Evolutionary conservation across 2,113 vertebrate genomes (phyloP).

Genomic region (Cebidichthys violaceus): DNA sequence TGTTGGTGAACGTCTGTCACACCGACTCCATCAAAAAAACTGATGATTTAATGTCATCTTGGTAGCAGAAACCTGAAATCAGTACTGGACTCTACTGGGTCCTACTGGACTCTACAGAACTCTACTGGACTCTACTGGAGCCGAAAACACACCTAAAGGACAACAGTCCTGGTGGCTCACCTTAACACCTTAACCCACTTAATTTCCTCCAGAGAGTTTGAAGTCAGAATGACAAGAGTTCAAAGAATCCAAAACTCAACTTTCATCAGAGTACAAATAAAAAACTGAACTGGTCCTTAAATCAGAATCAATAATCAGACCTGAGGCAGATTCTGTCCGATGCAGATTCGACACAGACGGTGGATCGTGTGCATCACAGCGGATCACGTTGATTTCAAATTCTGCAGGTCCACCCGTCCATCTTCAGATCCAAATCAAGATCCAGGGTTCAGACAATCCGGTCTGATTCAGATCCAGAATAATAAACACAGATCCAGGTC

Average conservation of each 20-base stretch:
- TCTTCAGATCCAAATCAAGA: neutral
- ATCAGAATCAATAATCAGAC: conserved; percentile 69
- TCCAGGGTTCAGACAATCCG: neutral
- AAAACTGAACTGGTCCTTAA: neutral
- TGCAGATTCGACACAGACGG: conserved; percentile 91
- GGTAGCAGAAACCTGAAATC: no score
- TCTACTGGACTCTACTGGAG: neutral
- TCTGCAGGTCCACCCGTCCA: neutral
- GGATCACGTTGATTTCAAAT: neutral
- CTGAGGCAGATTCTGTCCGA: conserved; percentile 90
- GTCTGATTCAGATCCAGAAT: neutral
- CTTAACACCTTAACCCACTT: no score
- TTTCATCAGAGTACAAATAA: no score
- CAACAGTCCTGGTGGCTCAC: no score
- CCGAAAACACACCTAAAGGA: no score
- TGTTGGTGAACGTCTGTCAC: neutral
- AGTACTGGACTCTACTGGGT: no score
- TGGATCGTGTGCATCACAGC: conserved; percentile 90
- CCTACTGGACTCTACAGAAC: no score
- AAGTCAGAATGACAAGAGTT: no score
- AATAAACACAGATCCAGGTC: neutral
- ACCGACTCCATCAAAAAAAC: neutral
- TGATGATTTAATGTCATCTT: neutral
- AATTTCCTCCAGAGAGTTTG: no score
- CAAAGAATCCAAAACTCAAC: no score